Base-by-base conservation (phyloP, 2,888 invertebrate genomes). In the Tiliacea aurago region DNA sequence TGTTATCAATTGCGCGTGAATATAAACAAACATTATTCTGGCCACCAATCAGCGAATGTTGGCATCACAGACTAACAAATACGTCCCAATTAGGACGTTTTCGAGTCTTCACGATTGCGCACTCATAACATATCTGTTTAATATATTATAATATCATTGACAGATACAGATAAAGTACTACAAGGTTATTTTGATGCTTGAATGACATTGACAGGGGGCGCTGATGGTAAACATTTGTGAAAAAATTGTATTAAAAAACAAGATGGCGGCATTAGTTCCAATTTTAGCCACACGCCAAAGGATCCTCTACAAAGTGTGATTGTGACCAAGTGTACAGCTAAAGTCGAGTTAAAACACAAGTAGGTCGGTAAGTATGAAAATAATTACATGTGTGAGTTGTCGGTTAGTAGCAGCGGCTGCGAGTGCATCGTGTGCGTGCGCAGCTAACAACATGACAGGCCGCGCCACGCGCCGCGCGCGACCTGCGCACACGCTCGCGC, bases 341-440 rank as follows among this genome's bases (percentile, higher is more conserved):
- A 58, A 37, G 13, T 13, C 13, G 7, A 37, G 13, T 59, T 9
- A 63, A 63, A 45, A 28, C 0, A 13, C 63, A 28, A 64, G 3
- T 15, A 47, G 13, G 13, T 13, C 28, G 28, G 62, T 33, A 49
- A 33, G 28, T 33, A 15, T 6, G 9, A 33, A 33, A 45, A 33
- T 33, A 33, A 33, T 73, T 72, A 93, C 93, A 85, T 89, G 88
- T 13, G 82, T 76, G 66, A 93, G 80, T 55, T 83, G 87, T 0
- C 87, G 74, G 15, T 71, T 88, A 55, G 92, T 89, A 72, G 81
- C 81, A 3, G 91, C 92, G 68, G 94, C 92, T 4, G 89, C 89
- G 0, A 99, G 98, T 33, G 99, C 99, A 96, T 99, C 99, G 53
- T 98, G 98, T 45, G 99, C 99, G 41, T 99, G 97, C 69, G 98